These are phyloP conservation scores for Palythoa grandis DNA, from an alignment of 92 coral and sea anemone species.

Conservation along the genomic window DNA sequence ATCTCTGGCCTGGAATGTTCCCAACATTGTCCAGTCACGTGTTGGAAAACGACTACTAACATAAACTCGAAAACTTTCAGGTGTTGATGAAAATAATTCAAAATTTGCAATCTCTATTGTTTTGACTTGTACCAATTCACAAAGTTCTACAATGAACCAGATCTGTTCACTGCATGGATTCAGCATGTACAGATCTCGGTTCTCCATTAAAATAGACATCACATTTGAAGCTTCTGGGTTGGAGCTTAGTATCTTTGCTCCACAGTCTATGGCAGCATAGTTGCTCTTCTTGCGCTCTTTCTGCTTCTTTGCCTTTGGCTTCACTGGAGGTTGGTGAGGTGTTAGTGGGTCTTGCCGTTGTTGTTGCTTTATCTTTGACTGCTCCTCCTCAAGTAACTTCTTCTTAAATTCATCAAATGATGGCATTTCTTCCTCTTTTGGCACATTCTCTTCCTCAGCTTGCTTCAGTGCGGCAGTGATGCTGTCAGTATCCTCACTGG, in stretches of 20 bases:
- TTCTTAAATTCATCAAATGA: conserved; percentile 96
- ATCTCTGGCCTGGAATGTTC: conserved; percentile 90
- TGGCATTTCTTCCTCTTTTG: conserved; percentile 90
- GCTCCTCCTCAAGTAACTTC: conserved; percentile 86
- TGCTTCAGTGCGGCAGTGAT: conserved; percentile 75
- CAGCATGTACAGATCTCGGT: conserved; percentile 92
- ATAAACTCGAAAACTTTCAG: conserved; percentile 88
- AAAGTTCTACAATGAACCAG: conserved; percentile 95
- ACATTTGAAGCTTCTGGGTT: conserved; percentile 87
- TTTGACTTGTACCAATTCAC: conserved; percentile 90
- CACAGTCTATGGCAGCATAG: conserved; percentile 95
- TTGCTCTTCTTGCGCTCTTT: conserved; percentile 92
- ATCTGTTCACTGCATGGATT: conserved; percentile 96
- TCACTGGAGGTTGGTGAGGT: conserved; percentile 46
- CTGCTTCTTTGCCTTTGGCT: conserved; percentile 68
- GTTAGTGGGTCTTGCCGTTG: conserved; percentile 54
- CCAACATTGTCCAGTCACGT: conserved; percentile 94
- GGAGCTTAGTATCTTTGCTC: conserved; percentile 83
- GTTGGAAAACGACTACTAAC: conserved; percentile 95
- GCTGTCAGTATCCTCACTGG: conserved; percentile 67
- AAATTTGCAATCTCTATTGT: conserved; percentile 93
- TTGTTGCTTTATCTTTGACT: conserved; percentile 68
- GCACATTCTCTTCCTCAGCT: conserved; percentile 78
- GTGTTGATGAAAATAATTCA: conserved; percentile 95
- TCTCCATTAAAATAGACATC: conserved; percentile 79